These are phyloP conservation scores for Drosophila austrosaltans DNA, from an alignment of 2,888 invertebrate genomes.

Conservation along the genomic window DNA sequence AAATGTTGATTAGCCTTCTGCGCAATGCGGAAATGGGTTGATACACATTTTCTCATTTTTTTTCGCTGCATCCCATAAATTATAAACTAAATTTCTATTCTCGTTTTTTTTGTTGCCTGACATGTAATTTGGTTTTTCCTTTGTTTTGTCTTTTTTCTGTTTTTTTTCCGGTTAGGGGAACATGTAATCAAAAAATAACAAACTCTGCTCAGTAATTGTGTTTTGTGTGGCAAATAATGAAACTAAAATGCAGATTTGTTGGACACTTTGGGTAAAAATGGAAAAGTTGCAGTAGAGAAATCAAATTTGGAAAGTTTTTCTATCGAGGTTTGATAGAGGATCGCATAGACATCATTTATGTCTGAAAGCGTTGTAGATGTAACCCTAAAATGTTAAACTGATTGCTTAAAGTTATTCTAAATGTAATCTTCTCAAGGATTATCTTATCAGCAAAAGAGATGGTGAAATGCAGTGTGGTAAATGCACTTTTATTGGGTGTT, in stretches of 20 bases:
- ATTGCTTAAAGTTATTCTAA: too few species aligned
- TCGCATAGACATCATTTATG: too few species aligned
- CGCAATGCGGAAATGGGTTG: constrained; percentile 74
- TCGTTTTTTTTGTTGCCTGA: constrained; percentile 59
- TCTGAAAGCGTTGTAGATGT: too few species aligned
- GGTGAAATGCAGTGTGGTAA: too few species aligned
- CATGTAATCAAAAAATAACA: constrained; percentile 72
- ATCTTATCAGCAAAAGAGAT: too few species aligned
- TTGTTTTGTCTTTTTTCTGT: not conserved
- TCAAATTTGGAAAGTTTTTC: not conserved
- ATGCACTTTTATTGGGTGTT: too few species aligned
- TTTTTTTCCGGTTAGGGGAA: constrained; percentile 14
- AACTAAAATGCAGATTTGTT: not conserved
- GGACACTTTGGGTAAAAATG: not conserved
- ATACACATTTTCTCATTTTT: constrained; percentile 32
- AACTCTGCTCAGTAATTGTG: constrained; percentile 75
- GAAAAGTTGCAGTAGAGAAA: not conserved
- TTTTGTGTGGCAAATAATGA: constrained; percentile 38
- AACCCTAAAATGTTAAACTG: too few species aligned
- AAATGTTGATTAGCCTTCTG: constrained; percentile 77
- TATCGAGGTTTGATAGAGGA: not conserved
- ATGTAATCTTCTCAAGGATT: too few species aligned
- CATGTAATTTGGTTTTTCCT: constrained; percentile 73
- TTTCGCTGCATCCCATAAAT: constrained; percentile 60
- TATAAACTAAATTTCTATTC: constrained; percentile 60